Conservation (phyloP, 2,797 vertebrate genomes). For the Sebastes diaconus region DNA sequence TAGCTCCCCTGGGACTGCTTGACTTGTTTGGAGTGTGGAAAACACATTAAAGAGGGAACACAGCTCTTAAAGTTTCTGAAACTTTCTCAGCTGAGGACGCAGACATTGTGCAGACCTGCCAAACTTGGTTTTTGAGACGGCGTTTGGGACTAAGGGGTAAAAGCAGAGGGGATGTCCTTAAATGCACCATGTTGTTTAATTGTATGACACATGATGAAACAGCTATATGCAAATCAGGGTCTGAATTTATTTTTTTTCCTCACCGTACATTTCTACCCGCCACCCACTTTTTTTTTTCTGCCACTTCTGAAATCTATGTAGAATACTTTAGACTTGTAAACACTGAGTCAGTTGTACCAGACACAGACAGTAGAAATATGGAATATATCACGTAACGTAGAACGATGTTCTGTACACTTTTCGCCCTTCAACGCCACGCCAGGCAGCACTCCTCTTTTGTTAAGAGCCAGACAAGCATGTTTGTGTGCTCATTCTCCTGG, state of each 20-base stretch:
- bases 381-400: neutral
- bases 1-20: constrained; percentile 28
- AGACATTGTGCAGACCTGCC: neutral
- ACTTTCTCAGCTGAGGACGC: constrained; percentile 31
- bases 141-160: constrained; percentile 1
- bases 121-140: neutral
- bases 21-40: constrained; percentile 17
- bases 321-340: too few species aligned
- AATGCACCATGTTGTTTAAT: neutral
- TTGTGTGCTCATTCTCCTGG: too few species aligned
- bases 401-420: too few species aligned
- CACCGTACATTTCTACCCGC: neutral
- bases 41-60: constrained; percentile 31
- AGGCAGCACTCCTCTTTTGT: too few species aligned
- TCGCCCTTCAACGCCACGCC: too few species aligned
- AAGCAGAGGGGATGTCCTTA: neutral
- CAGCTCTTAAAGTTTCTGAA: constrained; percentile 33
- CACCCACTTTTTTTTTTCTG: too few species aligned
- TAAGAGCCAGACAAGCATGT: too few species aligned
- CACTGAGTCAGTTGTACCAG: neutral
- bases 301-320: too few species aligned
- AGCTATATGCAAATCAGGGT: neutral
- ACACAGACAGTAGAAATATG: neutral
- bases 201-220: neutral
- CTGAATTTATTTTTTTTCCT: neutral